Evolutionary conservation across 2,113 vertebrate genomes (phyloP).

Genomic region (Hymenochirus boettgeri): DNA sequence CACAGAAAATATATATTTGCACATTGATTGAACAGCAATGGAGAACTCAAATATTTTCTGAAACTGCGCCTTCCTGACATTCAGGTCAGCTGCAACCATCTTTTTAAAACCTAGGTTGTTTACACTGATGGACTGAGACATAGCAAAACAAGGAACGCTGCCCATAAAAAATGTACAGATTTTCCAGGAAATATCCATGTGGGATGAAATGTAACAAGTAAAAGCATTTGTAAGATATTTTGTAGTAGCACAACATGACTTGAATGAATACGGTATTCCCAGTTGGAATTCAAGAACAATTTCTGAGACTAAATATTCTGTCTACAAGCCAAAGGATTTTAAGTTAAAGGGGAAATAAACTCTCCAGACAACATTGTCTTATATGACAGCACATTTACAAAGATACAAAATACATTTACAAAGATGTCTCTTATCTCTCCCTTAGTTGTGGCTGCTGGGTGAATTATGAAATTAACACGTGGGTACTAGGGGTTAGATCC

Average conservation of each 20-base stretch:
- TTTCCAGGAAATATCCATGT: background rate
- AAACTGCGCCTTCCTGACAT: background rate
- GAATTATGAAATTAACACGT: no score
- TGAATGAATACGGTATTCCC: no score
- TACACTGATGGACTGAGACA: background rate
- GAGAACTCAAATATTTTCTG: conserved; percentile 12
- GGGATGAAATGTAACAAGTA: background rate
- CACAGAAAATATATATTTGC: background rate
- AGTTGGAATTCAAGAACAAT: no score
- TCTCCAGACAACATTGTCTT: no score
- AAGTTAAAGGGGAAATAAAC: no score
- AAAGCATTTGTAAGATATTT: background rate
- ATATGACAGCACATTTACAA: no score
- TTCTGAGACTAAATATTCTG: no score
- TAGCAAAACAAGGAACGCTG: background rate
- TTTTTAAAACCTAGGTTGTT: background rate
- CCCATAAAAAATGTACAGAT: conserved; percentile 4
- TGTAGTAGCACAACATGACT: background rate
- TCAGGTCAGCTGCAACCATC: background rate
- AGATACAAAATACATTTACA: no score
- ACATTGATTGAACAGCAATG: conserved; percentile 10
- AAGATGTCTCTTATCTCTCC: no score
- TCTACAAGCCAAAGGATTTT: no score
- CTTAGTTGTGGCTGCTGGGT: no score
- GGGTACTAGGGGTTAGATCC: no score